Evolutionary conservation across 2,888 invertebrate species (phyloP).

Genomic region (Strigamia transsilvanica): DNA sequence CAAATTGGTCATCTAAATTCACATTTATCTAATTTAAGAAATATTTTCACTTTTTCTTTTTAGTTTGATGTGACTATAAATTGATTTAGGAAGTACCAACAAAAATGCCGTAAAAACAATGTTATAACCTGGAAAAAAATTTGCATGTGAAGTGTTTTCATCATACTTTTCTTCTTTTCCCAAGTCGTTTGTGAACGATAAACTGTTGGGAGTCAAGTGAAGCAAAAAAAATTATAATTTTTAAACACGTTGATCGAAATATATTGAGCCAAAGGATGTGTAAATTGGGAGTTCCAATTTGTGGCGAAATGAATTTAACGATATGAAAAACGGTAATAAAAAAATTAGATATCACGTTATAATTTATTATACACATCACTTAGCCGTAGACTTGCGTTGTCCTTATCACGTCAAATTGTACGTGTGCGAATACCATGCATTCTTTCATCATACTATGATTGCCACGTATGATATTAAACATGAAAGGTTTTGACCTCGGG

Average conservation of each 20-base stretch:
- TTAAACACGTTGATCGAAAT: background rate
- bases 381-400: background rate
- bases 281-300: too few species aligned
- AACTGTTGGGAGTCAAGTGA: background rate
- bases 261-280: too few species aligned
- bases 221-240: background rate
- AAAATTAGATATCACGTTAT: background rate
- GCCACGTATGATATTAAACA: constrained; percentile 26
- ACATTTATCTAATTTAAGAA: background rate
- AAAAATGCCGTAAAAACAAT: constrained; percentile 1
- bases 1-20: background rate
- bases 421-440: background rate
- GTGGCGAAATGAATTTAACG: background rate
- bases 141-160: constrained; percentile 24
- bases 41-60: background rate
- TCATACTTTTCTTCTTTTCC: background rate
- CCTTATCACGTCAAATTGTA: constrained; percentile 21
- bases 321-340: background rate
- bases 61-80: constrained; percentile 7
- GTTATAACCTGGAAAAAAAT: background rate
- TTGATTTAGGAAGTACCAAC: constrained; percentile 21
- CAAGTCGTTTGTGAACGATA: background rate
- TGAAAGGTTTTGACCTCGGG: constrained; percentile 26
- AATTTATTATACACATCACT: constrained; percentile 7
- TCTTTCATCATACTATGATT: constrained; percentile 17